Evolutionary conservation across 1,140 invertebrate genomes (phyloP), one percentile per base, ranked within the genome.

Genomic region (Pomacea maculata): DNA sequence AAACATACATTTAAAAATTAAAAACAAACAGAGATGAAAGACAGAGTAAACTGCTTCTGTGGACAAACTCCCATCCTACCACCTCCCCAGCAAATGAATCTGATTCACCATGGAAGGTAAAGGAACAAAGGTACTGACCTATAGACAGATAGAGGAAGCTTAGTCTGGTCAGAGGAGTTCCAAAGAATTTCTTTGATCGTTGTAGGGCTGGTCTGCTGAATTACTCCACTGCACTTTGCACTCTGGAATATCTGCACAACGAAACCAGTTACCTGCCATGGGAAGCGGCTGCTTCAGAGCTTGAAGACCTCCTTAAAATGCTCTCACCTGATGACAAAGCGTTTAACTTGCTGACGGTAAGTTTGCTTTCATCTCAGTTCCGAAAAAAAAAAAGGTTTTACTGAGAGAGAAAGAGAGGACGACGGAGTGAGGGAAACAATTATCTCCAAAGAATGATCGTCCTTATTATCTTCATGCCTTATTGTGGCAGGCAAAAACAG

Each of bases 131-230:
- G 34, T 2, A 45, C 34, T 4, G 34, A 45, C 3, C 2, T 45
- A 6, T 45, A n/a, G n/a, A 65, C 64, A 17, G 64, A 19, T 65
- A 65, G 64, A n/a, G 64, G 17, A 65, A 1, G 64, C 5, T 4
- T 65, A 65, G 17, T 65, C 17, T 65, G 4, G 64, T 17, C 17
- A 4, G 17, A n/a, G 2, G n/a, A 65, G 17, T 19, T n/a, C 4
- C n/a, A 7, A n/a, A n/a, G 64, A 65, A 19, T 4, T 65, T 65
- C 2, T 19, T n/a, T 65, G n/a, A 19, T 17, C 7, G 17, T 7
- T 54, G 65, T 86, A 94, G 95, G 87, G 95, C 95, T 21, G 95
- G 95, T 10, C 89, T 95, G 45, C 85, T 96, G 52, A 94, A 95
- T 84, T 94, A 94, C 11, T 93, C 93, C 2, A 92, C 95, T 67